Conservation (phyloP, 2,888 invertebrate species). For the Clivina fossor region DNA sequence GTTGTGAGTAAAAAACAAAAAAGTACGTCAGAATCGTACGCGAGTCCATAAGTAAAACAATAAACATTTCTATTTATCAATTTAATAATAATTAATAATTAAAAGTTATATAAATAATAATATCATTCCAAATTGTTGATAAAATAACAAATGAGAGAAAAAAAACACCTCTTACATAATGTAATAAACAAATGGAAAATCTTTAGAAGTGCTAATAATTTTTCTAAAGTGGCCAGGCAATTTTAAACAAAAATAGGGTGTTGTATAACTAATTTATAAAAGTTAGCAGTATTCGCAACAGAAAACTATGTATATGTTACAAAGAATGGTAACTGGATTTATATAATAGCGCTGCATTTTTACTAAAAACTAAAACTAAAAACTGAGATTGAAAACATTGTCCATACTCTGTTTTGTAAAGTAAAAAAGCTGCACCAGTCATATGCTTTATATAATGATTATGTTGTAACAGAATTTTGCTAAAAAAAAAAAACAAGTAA, state of each 20-base stretch:
- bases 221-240: no score
- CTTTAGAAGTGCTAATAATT: no score
- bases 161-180: conserved; percentile 13
- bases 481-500: conserved; percentile 27
- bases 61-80: conserved; percentile 31
- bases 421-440: conserved; percentile 31
- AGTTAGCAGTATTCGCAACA: conserved; percentile 30
- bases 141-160: conserved; percentile 19
- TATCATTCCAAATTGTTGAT: conserved; percentile 34
- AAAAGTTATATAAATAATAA: conserved; percentile 26
- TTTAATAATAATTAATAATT: conserved; percentile 26
- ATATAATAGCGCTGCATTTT: conserved; percentile 22
- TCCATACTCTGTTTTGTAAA: conserved; percentile 28
- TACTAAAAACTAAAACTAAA: conserved; percentile 10
- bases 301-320: conserved; percentile 7
- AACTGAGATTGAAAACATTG: conserved; percentile 21
- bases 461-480: conserved; percentile 31
- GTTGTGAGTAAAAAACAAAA: conserved; percentile 21
- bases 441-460: conserved; percentile 30
- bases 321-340: conserved; percentile 15
- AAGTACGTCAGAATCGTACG: conserved; percentile 26
- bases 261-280: conserved; percentile 3
- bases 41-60: conserved; percentile 33
- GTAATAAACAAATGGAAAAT: neutral
- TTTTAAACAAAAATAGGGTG: no score